Percentiles rank a stretch among this genome's conserved stretches.
Conservation (phyloP, 2,888 invertebrate species). For the Calliopum simillimum region DNA sequence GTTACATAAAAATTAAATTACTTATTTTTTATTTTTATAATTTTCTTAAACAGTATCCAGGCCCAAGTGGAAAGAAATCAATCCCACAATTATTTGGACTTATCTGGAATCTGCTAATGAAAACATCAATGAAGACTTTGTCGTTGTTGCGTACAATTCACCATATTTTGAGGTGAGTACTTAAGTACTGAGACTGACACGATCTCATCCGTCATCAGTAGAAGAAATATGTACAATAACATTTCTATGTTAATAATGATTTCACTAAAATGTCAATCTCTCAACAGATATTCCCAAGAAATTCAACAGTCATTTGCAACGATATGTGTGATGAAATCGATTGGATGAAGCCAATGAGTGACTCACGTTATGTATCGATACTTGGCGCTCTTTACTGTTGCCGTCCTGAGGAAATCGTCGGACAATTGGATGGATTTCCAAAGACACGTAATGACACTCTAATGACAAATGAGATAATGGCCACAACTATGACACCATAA, state of each 20-base stretch:
- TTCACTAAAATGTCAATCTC: neutral
- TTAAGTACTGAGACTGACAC: too few species aligned
- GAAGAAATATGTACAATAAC: too few species aligned
- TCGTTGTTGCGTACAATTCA: conserved; percentile 27
- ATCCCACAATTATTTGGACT: conserved; percentile 26
- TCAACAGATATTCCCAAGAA: conserved; percentile 3
- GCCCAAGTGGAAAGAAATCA: neutral
- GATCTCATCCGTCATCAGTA: too few species aligned
- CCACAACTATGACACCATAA: too few species aligned
- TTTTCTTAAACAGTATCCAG: neutral
- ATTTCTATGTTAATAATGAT: too few species aligned
- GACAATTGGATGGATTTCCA: conserved; percentile 15
- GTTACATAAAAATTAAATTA: too few species aligned
- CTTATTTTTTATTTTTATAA: too few species aligned
- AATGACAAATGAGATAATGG: too few species aligned
- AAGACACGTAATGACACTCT: too few species aligned
- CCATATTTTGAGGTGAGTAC: conserved; percentile 32
- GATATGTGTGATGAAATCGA: conserved; percentile 30
- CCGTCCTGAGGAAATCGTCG: conserved; percentile 5
- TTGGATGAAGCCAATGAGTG: conserved; percentile 21
- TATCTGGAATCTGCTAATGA: conserved; percentile 12
- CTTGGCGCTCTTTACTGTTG: conserved; percentile 11
- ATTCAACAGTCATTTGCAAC: conserved; percentile 12
- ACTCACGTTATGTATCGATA: neutral
- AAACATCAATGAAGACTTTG: conserved; percentile 15